A percentile compares a stretch with the other conserved stretches of the same genome.
Evolutionary conservation across 2,113 vertebrate species (phyloP).

Genomic region (Dascyllus trimaculatus): DNA sequence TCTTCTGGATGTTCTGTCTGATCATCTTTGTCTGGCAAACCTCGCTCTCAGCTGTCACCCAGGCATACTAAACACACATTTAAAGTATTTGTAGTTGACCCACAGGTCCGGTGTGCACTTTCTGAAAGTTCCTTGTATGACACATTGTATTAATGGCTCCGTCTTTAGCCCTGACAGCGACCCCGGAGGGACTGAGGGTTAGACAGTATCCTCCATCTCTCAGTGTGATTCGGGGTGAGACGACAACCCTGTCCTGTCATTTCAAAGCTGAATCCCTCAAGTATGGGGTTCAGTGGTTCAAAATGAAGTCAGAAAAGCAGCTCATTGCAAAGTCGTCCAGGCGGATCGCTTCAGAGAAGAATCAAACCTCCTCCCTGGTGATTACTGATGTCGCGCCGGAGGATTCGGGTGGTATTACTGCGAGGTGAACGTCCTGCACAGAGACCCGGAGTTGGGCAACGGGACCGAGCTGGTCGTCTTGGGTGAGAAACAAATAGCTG

Average conservation of each 20-base stretch:
- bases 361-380: slow-evolving; percentile 64
- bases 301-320: slow-evolving; percentile 39
- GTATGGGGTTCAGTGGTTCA: slow-evolving; percentile 72
- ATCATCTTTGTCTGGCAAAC: slow-evolving; percentile 5
- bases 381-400: slow-evolving; percentile 64
- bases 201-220: slow-evolving; percentile 52
- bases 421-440: slow-evolving; percentile 67
- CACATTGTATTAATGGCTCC: slow-evolving; percentile 61
- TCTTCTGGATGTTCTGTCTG: slow-evolving; percentile 17
- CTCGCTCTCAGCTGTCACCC: slow-evolving; percentile 9
- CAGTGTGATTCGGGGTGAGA: slow-evolving; percentile 55
- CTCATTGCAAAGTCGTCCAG: slow-evolving; percentile 54
- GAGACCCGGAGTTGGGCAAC: slow-evolving; percentile 52
- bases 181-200: slow-evolving; percentile 51
- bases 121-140: slow-evolving; percentile 53
- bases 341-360: slow-evolving; percentile 40
- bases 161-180: slow-evolving; percentile 62
- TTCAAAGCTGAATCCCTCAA: slow-evolving; percentile 66
- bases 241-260: slow-evolving; percentile 68
- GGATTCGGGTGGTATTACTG: slow-evolving; percentile 79
- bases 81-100: slow-evolving; percentile 60
- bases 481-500: slow-evolving; percentile 66
- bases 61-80: slow-evolving; percentile 40
- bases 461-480: slow-evolving; percentile 67
- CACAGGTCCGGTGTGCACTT: slow-evolving; percentile 31